Base-by-base conservation (phyloP, 2,113 vertebrate species). In the Sialia sialis region DNA sequence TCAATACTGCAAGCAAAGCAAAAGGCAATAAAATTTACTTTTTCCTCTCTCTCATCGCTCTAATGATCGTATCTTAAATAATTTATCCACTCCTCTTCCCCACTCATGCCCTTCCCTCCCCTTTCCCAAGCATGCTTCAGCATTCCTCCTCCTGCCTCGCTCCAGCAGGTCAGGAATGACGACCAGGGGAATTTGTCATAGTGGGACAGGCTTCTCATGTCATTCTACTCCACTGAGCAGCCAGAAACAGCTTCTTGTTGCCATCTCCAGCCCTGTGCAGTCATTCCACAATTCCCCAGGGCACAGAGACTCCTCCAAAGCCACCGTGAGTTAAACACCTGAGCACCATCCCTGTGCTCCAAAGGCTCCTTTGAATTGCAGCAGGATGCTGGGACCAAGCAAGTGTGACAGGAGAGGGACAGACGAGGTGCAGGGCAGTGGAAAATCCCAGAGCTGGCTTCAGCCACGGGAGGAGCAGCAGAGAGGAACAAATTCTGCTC, bases 41-140 rank as follows among this genome's bases (percentile, higher is more conserved):
- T 21, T 39, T 29, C 20, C 9, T 38, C 6, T n/a, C 2, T 11
- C 23, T 7, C 2, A 0, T 29, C 64, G 68, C 80, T 90, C n/a
- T 95, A 92, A 95, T 54, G 87, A 95, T 94, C 1, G 7, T 26
- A 60, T 38, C 84, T 94, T 96, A 72, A 94, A 96, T 93, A 96
- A 96, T 94, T 94, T 56, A 96, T 92, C 86, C 29, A 6, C 60
- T 81, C 25, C 56, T 58, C 51, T 59, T 39, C 86, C 4, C 20
- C 9, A 3, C 69, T 52, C 63, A 22, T 0, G 0, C 38, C 63
- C 66, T 90, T 78, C 74, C 9, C 86, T 93, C 66, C 44, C 59
- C 70, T 54, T 73, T 72, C 56, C 69, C 48, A 30, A 34, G 44
- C 2, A 11, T 6, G 26, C 43, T 82, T 84, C 67, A 91, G 77